Conservation (phyloP, 2,888 invertebrate genomes). For the Saturnia japonica region DNA sequence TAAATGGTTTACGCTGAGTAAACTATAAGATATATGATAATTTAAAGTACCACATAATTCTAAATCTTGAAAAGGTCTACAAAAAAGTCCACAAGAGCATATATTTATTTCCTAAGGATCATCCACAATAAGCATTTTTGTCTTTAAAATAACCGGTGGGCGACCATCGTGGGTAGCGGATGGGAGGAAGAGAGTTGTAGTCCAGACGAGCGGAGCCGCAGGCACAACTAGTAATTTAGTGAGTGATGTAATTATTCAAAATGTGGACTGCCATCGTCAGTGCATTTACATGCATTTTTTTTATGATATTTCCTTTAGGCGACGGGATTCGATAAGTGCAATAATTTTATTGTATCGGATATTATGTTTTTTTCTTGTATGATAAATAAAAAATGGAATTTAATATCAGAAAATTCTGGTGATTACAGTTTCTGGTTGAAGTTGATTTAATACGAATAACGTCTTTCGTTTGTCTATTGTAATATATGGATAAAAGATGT, state of each 20-base stretch:
- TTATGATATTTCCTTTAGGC: not conserved
- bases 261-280: not conserved
- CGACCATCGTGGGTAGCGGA: too few species aligned
- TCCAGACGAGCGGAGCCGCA: too few species aligned
- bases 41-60: too few species aligned
- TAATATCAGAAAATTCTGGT: not conserved
- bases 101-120: too few species aligned
- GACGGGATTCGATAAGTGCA: not conserved
- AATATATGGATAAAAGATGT: not conserved
- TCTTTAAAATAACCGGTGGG: too few species aligned
- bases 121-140: too few species aligned
- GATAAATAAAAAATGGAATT: not conserved
- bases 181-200: too few species aligned
- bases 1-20: too few species aligned
- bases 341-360: not conserved
- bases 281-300: not conserved
- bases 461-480: not conserved
- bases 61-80: too few species aligned
- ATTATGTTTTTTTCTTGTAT: not conserved
- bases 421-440: not conserved
- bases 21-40: too few species aligned
- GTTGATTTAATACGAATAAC: not conserved
- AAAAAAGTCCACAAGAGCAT: too few species aligned
- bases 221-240: too few species aligned
- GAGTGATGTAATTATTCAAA: not conserved